Base-by-base conservation (phyloP, 2,888 invertebrate genomes). In the Pyrrhosoma nymphula region DNA sequence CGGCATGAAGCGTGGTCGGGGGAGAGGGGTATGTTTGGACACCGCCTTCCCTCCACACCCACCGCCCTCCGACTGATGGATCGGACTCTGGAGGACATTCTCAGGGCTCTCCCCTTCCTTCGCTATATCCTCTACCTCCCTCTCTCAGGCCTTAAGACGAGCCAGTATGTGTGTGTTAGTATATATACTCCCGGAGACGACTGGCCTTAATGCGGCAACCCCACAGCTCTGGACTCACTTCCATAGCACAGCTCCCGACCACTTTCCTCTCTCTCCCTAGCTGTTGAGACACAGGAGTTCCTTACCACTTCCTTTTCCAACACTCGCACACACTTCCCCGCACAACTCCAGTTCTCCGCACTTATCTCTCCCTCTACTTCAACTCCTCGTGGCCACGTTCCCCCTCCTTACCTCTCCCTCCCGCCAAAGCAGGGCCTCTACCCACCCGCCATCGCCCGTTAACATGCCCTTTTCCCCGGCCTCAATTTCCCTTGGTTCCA, bases 51-150 rank as follows among this genome's bases (percentile, higher is more conserved):
- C 63, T 35, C 60, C 90, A 47, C 35, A 30, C 55, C 55, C n/a
- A 12, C n/a, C 47, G 55, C 39, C 63, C 39, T 69, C 69, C 89
- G 26, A 26, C 93, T 93, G 93, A 93, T 93, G 93, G 93, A 93
- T 93, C 93, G 93, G 93, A 47, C 93, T 69, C 69, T n/a, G 14
- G 93, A 93, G 93, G 93, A 93, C 93, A 93, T 47, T 55, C 91
- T 35, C 63, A 30, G 23, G 39, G 26, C 63, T 91, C 82, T 18
- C 82, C 30, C 91, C 63, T 56, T n/a, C 90, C 88, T 26, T 47
- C 88, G 47, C 26, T 39, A 20, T 47, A 35, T 88, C 39, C 88
- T 35, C 88, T 47, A 8, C 12, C 82, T 14, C 16, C 18, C 82
- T 26, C 26, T n/a, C 82, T 35, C 16, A 18, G 82, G 16, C 16